These are phyloP conservation scores for Chelonus formosanus DNA, from an alignment of 2,888 invertebrate species.

Conservation along the genomic window DNA sequence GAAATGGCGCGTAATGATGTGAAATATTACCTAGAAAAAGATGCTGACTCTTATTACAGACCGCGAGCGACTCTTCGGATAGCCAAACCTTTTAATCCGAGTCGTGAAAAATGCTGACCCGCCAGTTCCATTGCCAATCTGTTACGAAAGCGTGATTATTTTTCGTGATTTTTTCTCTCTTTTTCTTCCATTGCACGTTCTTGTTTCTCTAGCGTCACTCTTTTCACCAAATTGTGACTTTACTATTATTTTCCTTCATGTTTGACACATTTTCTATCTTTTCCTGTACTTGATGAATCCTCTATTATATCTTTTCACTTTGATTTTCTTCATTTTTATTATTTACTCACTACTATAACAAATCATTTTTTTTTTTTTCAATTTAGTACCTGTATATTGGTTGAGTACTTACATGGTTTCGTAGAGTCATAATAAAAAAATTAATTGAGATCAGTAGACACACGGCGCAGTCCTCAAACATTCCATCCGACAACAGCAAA, in stretches of 20 bases:
- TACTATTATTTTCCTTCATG: slow-evolving; percentile 12
- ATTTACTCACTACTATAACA: too few relatives aligned
- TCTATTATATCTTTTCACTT: background rate
- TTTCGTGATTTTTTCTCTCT: slow-evolving; percentile 26
- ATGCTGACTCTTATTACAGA: slow-evolving; percentile 60
- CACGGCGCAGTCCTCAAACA: too few relatives aligned
- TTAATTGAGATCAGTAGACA: too few relatives aligned
- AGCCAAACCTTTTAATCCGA: slow-evolving; percentile 57
- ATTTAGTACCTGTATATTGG: too few relatives aligned
- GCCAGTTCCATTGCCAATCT: slow-evolving; percentile 55
- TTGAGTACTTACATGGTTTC: too few relatives aligned
- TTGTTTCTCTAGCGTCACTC: slow-evolving; percentile 28
- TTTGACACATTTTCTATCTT: background rate
- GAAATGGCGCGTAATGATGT: slow-evolving; percentile 59
- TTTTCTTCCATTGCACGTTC: slow-evolving; percentile 18
- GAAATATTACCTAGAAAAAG: slow-evolving; percentile 59
- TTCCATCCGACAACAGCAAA: too few relatives aligned
- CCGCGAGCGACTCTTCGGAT: slow-evolving; percentile 16
- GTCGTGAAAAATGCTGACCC: slow-evolving; percentile 56
- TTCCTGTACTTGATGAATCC: background rate
- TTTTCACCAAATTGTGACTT: slow-evolving; percentile 6
- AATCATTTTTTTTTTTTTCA: too few relatives aligned
- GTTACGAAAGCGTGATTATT: slow-evolving; percentile 47
- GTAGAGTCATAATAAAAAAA: too few relatives aligned
- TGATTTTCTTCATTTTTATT: background rate